Conservation (phyloP, 2,888 invertebrate genomes). For the Volucella inanis region DNA sequence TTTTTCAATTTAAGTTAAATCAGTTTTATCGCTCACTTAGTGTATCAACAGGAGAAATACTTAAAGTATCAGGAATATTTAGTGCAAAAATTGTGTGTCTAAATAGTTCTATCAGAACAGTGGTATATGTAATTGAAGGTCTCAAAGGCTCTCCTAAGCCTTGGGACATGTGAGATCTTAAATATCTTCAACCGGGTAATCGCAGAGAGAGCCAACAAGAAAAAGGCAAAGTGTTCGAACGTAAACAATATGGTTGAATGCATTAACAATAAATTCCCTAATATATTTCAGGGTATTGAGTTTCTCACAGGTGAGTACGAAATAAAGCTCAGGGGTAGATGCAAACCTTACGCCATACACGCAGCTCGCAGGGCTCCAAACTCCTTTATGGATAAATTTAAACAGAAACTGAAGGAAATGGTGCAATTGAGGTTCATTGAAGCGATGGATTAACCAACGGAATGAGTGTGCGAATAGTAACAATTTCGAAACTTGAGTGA, state of each 20-base stretch:
- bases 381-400: conserved; percentile 32
- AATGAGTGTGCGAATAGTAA: conserved; percentile 35
- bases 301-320: conserved; percentile 20
- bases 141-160: conserved; percentile 8
- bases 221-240: neutral
- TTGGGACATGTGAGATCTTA: conserved; percentile 16
- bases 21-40: neutral
- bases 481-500: conserved; percentile 24
- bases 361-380: conserved; percentile 38
- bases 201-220: neutral
- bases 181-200: neutral
- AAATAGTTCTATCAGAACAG: neutral
- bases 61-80: no score
- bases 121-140: conserved; percentile 4
- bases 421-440: conserved; percentile 15
- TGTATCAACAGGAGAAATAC: no score
- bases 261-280: conserved; percentile 16
- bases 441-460: conserved; percentile 29
- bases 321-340: conserved; percentile 9
- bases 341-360: conserved; percentile 37
- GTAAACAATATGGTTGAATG: neutral
- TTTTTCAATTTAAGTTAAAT: conserved; percentile 16
- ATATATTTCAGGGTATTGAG: conserved; percentile 21
- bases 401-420: conserved; percentile 34
- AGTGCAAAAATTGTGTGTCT: neutral